phyloP scores from a whole-genome alignment of 1,140 invertebrate genomes.

The roundworm (Caenorhabditis elegans) region DNA sequence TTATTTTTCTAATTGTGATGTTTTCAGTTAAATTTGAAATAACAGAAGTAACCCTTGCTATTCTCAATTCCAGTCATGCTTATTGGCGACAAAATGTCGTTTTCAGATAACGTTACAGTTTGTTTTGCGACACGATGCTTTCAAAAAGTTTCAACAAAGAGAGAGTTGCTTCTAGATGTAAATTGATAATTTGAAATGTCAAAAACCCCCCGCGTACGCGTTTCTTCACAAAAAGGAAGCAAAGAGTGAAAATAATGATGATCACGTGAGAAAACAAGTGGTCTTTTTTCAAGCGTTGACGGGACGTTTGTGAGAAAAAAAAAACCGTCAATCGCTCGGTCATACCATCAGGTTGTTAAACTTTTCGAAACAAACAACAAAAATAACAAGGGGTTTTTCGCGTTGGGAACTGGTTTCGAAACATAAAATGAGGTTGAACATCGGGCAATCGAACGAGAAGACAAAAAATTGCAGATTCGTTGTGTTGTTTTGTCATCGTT shows the following conservation, averaged over 20 bases:
- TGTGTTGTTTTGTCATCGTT: constrained; percentile 2
- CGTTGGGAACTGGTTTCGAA: constrained; percentile 19
- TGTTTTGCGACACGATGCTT: constrained; percentile 1
- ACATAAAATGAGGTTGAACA: constrained; percentile 31
- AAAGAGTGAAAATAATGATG: not conserved
- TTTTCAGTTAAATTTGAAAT: too few relatives aligned
- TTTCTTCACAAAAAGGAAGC: not conserved
- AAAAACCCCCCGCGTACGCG: not conserved
- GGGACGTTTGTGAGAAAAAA: constrained; percentile 5
- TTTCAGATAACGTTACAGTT: constrained; percentile 3
- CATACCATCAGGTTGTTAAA: constrained; percentile 25
- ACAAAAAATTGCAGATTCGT: constrained; percentile 23
- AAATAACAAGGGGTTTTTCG: constrained; percentile 30
- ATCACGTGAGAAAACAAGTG: constrained; percentile 25
- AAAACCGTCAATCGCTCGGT: constrained; percentile 30
- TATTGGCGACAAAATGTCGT: constrained; percentile 6
- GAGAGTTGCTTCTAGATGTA: not conserved
- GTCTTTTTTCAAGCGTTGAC: not conserved
- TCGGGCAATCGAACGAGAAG: constrained; percentile 7
- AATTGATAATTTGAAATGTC: constrained; percentile 13
- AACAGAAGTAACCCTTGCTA: too few relatives aligned
- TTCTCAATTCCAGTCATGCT: not conserved
- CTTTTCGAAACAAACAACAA: constrained; percentile 25
- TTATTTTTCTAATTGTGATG: too few relatives aligned
- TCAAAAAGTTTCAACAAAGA: constrained; percentile 3